phyloP scores from a whole-genome alignment of 2,113 vertebrate species.

The Microcebus ravelobensis region DNA sequence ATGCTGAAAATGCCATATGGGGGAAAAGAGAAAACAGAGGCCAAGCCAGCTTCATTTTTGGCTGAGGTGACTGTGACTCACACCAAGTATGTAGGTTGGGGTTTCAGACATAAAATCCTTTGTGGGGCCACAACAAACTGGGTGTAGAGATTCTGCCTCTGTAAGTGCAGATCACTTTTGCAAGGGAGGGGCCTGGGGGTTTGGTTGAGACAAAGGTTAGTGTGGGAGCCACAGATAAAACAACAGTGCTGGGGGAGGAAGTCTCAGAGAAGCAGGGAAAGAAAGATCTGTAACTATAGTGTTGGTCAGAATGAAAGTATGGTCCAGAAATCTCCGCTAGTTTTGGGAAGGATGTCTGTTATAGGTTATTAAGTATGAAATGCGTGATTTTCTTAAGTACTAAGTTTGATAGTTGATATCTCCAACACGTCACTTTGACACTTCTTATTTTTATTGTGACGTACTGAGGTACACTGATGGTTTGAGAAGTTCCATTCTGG shows the following conservation, averaged over 20 bases:
- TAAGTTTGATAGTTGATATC: no score
- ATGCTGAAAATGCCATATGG: constrained; percentile 9
- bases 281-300: background rate
- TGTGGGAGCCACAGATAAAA: background rate
- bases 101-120: constrained; percentile 30
- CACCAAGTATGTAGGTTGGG: constrained; percentile 26
- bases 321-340: background rate
- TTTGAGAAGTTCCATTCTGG: no score
- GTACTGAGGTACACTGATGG: no score
- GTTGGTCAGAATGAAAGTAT: background rate
- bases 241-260: background rate
- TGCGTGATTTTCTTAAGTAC: no score
- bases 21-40: constrained; percentile 41
- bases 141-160: background rate
- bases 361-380: no score
- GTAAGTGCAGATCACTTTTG: background rate
- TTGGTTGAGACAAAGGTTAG: background rate
- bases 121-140: background rate
- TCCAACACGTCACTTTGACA: no score
- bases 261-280: background rate
- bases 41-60: constrained; percentile 46
- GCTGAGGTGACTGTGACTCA: constrained; percentile 58
- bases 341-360: constrained; percentile 16
- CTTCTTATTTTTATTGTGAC: no score
- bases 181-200: background rate